Evolutionary conservation across 2,888 invertebrate genomes (phyloP).

Genomic region (Nymphalis c-album): DNA sequence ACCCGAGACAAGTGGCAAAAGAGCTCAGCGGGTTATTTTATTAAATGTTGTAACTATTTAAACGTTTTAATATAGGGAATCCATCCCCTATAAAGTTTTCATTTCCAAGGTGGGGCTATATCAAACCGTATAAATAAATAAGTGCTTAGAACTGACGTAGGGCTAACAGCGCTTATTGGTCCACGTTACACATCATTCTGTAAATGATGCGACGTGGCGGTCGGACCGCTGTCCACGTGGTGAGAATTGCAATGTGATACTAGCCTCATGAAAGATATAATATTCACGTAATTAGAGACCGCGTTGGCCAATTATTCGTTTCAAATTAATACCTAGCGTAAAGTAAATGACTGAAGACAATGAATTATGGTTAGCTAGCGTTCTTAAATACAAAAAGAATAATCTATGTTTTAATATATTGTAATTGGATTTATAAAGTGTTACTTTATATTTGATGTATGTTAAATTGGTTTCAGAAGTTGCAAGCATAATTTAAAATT

Average conservation of each 20-base stretch:
- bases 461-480: too few species aligned
- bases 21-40: too few species aligned
- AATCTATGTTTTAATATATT: too few species aligned
- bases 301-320: slow-evolving; percentile 1
- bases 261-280: slow-evolving; percentile 28
- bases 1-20: too few species aligned
- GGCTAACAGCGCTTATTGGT: slow-evolving; percentile 41
- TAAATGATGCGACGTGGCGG: slow-evolving; percentile 40
- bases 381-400: not conserved
- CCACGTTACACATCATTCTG: slow-evolving; percentile 52
- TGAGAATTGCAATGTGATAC: slow-evolving; percentile 43
- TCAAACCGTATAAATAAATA: slow-evolving; percentile 22
- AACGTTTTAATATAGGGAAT: too few species aligned
- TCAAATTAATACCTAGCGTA: not conserved
- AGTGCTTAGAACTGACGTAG: not conserved
- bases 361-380: not conserved
- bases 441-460: not conserved
- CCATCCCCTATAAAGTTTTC: too few species aligned
- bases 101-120: slow-evolving; percentile 26
- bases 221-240: slow-evolving; percentile 37
- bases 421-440: too few species aligned
- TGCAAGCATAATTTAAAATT: not conserved
- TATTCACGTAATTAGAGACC: slow-evolving; percentile 40
- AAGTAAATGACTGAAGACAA: not conserved
- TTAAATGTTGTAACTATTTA: too few species aligned